phyloP scores from a whole-genome alignment of 2,113 vertebrate species.

The Caloenas nicobarica region DNA sequence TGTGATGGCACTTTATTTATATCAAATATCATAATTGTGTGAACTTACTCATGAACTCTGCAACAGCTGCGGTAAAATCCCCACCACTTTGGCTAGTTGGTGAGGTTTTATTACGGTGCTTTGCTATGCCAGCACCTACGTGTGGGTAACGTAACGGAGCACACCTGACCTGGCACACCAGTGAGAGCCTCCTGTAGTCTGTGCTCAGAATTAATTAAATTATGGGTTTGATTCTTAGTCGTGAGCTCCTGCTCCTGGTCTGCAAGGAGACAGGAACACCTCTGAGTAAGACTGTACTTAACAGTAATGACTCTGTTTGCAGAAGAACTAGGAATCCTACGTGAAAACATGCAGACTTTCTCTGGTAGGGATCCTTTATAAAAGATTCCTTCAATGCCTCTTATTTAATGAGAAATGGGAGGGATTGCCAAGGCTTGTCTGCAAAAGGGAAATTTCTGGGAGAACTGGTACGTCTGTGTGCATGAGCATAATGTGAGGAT shows the following conservation, averaged over 20 bases:
- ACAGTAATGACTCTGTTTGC: background rate
- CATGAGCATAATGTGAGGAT: background rate
- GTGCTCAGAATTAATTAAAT: background rate
- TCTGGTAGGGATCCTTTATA: background rate
- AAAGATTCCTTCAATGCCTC: background rate
- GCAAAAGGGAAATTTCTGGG: background rate
- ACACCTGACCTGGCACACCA: background rate
- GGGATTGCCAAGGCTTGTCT: background rate
- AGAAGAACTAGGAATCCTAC: background rate
- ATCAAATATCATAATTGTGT: background rate
- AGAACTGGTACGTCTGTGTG: background rate
- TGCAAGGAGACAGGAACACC: background rate
- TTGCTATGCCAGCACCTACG: background rate
- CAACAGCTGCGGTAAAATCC: background rate
- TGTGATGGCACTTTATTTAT: background rate
- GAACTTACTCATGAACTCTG: constrained; percentile 12
- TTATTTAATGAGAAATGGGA: background rate
- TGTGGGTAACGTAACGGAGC: background rate
- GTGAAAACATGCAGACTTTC: background rate
- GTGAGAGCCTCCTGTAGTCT: background rate
- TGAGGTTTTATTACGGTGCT: background rate
- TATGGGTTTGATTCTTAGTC: background rate
- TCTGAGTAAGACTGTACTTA: background rate
- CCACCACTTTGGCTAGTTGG: background rate
- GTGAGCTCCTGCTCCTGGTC: background rate